Base-by-base conservation (phyloP, 2,113 vertebrate species). In the Triplophysa siluroides region DNA sequence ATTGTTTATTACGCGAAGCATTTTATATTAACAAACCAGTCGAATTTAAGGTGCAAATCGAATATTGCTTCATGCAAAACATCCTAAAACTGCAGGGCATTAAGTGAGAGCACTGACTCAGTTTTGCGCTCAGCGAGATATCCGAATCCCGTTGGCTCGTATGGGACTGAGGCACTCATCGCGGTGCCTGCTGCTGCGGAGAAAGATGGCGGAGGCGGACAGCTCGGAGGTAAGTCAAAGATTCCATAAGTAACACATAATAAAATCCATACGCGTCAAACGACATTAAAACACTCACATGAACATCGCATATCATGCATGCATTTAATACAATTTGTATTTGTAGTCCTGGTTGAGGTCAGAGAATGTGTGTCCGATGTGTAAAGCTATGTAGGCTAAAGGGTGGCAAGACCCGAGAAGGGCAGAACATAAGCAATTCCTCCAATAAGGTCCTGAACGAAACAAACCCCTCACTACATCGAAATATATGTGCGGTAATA, bases 81-180 rank as follows among this genome's bases (percentile, higher is more conserved):
- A 50, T 62, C 56, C 8, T 66, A 63, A 81, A 81, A 77, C 75
- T 12, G 1, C 19, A 65, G 24, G 19, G 43, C 38, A 23, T 43
- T 13, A 18, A 58, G 21, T 54, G 21, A 26, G 19, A 56, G 19
- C 12, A 77, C 33, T 26, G 29, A 50, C 23, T 69, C 52, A 29
- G 13, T 56, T 83, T 66, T 80, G 50, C 45, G 19, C 26, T 79
- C 18, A 50, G 76, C 33, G 78, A 75, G 82, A 82, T 81, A 86
- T 9, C 89, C 56, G 77, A 91, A 91, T 93, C 94, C 93, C 91
- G 90, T 87, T 85, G 92, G 93, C 92, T 93, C 96, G 90, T 94
- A 99, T 99, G 97, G 97, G 97, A 95, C 94, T 96, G 88, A 95
- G 95, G 93, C 97, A 98, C 92, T 99, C 97, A 93, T 97, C 96